Percentiles rank a stretch among this genome's conserved stretches.
Evolutionary conservation across 53 echinoderm and acorn worm genomes (phyloP).

Genomic region (Echinometra lucunter): DNA sequence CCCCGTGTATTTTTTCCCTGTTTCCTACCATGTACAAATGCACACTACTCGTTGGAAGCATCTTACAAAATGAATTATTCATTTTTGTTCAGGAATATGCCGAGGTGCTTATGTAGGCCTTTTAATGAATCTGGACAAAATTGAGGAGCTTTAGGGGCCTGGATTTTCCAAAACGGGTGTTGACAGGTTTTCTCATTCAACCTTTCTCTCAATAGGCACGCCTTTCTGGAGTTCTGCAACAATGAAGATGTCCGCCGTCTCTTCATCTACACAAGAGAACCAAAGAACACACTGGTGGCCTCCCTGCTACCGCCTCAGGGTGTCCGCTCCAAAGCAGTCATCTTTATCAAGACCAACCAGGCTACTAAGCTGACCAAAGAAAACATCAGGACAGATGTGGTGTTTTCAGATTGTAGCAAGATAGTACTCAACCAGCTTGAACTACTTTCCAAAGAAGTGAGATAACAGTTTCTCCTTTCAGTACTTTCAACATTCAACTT

Average conservation of each 20-base stretch:
- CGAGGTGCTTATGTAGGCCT: too few relatives aligned
- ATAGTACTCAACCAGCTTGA: constrained; percentile 85
- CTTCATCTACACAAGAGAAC: constrained; percentile 89
- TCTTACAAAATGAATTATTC: too few relatives aligned
- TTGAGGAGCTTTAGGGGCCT: too few relatives aligned
- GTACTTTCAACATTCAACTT: neutral
- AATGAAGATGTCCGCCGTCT: constrained; percentile 96
- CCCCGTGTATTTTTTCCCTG: too few relatives aligned
- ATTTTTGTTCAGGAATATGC: too few relatives aligned
- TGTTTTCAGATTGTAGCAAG: constrained; percentile 87
- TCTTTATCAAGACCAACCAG: constrained; percentile 97
- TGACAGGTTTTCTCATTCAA: too few relatives aligned
- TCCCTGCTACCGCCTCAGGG: constrained; percentile 83
- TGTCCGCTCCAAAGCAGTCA: constrained; percentile 86
- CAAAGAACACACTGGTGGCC: constrained; percentile 87
- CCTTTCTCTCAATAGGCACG: constrained; percentile 75
- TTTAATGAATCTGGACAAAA: too few relatives aligned
- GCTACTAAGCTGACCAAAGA: constrained; percentile 96
- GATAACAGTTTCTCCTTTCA: neutral
- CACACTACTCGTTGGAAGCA: too few relatives aligned
- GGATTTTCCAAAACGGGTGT: too few relatives aligned
- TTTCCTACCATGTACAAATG: too few relatives aligned
- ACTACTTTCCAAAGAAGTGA: constrained; percentile 89
- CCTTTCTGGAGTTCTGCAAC: constrained; percentile 98
- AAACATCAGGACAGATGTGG: constrained; percentile 95